phyloP scores from a whole-genome alignment of 2,888 invertebrate species.

The Drosophila meridionalis region DNA sequence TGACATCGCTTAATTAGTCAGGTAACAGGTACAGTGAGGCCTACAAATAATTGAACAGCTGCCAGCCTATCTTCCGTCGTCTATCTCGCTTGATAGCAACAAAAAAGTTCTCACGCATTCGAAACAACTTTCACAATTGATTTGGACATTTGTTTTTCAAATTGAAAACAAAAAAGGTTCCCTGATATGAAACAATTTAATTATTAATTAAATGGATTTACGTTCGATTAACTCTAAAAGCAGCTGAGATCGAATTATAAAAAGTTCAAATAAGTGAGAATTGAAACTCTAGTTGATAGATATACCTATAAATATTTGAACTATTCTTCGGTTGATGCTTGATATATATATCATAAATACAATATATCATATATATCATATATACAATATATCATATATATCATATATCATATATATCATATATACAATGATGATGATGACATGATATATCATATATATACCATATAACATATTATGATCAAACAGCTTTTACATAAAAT shows the following conservation, averaged over 20 bases:
- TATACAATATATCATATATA: too few species aligned
- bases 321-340: too few species aligned
- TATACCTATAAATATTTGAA: too few species aligned
- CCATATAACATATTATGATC: too few species aligned
- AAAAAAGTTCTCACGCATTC: constrained; percentile 8
- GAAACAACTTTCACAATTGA: not conserved
- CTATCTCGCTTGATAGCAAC: not conserved
- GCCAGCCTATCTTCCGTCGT: not conserved
- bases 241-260: not conserved
- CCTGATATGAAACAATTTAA: not conserved
- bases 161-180: not conserved
- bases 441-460: too few species aligned
- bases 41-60: constrained; percentile 27
- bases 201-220: not conserved
- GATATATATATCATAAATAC: too few species aligned
- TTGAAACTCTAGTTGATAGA: too few species aligned
- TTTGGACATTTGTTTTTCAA: not conserved
- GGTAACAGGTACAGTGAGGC: constrained; percentile 30
- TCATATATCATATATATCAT: too few species aligned
- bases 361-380: too few species aligned
- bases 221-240: not conserved
- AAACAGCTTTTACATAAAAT: too few species aligned
- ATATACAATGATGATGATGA: too few species aligned
- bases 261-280: too few species aligned
- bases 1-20: constrained; percentile 44